Base-by-base conservation (phyloP, 1,140 invertebrate species). In the Hycleus phaleratus region DNA sequence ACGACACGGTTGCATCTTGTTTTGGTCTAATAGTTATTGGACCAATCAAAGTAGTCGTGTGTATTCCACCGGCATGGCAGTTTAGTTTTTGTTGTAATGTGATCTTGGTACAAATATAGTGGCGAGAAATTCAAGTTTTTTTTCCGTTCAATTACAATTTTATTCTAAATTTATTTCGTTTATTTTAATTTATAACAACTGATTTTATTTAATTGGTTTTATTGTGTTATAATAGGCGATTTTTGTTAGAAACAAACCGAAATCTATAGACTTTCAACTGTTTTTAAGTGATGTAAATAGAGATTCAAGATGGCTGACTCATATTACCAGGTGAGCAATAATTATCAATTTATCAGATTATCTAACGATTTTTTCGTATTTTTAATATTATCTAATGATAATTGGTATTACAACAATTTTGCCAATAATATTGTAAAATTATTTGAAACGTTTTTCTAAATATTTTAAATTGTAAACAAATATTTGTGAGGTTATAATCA, bases 281-380 rank as follows among this genome's bases (percentile, higher is more conserved):
- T 42, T 42, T 55, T 56, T 54, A 44, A 58, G 61, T 62, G 54
- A 62, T 62, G 61, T 59, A 56, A 62, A 62, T 58, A 59, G 42
- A 53, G 43, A 55, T 62, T 56, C 78, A 80, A 80, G 70, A 80
- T 80, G 78, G 78, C 78, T 73, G 78, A 80, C 71, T 79, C 78
- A 55, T 79, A 79, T 77, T 80, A 80, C 77, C 78, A 80, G 78
- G 78, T 79, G 75, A 78, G 78, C 74, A 58, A 54, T n/a, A 50
- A 51, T 56, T 50, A 50, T 50, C 4, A 7, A 32, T 32, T 32
- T 32, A 32, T 32, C 7, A 32, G 32, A 32, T 32, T 32, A 32
- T 32, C 7, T 32, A 32, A 2, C 32, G 32, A 32, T 32, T 5
- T 32, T 32, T 32, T 32, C 32, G 50, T 54, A 38, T 58, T 39